Percentiles rank a stretch among this genome's conserved stretches.
phyloP scores from a whole-genome alignment of 2,113 vertebrate species.

The Crotophaga sulcirostris region DNA sequence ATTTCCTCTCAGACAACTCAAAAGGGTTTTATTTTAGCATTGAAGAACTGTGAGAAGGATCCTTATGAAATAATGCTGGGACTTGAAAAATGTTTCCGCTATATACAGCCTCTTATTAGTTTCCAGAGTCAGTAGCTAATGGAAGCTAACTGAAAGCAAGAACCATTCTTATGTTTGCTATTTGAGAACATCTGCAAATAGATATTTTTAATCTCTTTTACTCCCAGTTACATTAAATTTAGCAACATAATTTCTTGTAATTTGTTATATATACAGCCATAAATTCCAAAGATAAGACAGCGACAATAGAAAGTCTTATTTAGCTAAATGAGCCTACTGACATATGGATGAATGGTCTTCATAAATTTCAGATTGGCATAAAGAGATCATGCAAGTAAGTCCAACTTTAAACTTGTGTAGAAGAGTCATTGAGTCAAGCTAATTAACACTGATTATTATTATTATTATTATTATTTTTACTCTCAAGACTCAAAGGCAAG shows the following conservation, averaged over 20 bases:
- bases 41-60: background rate
- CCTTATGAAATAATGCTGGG: background rate
- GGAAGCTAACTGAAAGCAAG: background rate
- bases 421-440: background rate
- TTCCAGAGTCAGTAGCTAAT: slow-evolving; percentile 7
- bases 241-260: slow-evolving; percentile 7
- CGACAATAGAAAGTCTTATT: background rate
- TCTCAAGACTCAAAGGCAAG: background rate
- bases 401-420: background rate
- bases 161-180: background rate
- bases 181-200: slow-evolving; percentile 32
- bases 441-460: background rate
- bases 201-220: slow-evolving; percentile 40
- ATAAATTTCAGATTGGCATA: background rate
- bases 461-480: background rate
- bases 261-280: background rate
- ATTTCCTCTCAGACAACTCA: background rate
- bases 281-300: background rate
- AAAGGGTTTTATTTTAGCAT: background rate
- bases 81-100: background rate
- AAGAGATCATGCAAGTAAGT: background rate
- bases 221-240: slow-evolving; percentile 3
- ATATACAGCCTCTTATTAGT: background rate
- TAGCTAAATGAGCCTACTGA: background rate
- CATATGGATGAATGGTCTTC: background rate